These are phyloP conservation scores for Pampusana beccarii DNA, from an alignment of 2,113 vertebrate species.

Conservation along the genomic window DNA sequence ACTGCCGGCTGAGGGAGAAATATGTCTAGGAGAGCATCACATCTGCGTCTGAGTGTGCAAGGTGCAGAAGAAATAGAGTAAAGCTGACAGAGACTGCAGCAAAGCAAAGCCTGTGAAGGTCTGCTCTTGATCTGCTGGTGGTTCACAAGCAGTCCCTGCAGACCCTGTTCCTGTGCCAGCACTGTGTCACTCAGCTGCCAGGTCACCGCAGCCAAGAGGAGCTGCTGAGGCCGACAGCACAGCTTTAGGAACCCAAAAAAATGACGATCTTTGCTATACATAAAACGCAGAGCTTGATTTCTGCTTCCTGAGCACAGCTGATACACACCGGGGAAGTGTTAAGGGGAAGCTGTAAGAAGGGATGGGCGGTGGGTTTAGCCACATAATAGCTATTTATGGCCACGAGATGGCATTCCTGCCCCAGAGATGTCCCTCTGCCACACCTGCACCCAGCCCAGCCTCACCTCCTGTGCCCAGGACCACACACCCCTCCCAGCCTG, in stretches of 20 bases:
- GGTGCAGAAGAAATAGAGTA: conserved; percentile 16
- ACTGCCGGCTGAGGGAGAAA: neutral
- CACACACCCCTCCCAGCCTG: neutral
- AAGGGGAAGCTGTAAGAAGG: neutral
- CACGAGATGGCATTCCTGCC: conserved; percentile 74
- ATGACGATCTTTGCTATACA: neutral
- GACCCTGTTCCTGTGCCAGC: neutral
- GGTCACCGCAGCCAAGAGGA: conserved; percentile 32
- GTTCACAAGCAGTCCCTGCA: neutral
- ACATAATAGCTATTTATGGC: conserved; percentile 7
- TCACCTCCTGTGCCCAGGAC: neutral
- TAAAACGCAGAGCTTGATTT: neutral
- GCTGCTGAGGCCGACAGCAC: neutral
- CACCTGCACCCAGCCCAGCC: neutral
- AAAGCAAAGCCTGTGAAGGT: conserved; percentile 57
- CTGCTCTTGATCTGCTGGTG: conserved; percentile 23
- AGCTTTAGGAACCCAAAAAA: conserved; percentile 33
- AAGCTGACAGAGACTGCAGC: conserved; percentile 26
- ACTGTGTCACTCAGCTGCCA: neutral
- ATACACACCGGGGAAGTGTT: neutral
- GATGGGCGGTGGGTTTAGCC: neutral
- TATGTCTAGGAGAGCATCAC: conserved; percentile 24
- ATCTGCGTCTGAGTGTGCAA: neutral
- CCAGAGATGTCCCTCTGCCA: conserved; percentile 27
- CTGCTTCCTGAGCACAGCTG: neutral